phyloP scores from a whole-genome alignment of 2,113 vertebrate species.

The Chinchilla lanigera region DNA sequence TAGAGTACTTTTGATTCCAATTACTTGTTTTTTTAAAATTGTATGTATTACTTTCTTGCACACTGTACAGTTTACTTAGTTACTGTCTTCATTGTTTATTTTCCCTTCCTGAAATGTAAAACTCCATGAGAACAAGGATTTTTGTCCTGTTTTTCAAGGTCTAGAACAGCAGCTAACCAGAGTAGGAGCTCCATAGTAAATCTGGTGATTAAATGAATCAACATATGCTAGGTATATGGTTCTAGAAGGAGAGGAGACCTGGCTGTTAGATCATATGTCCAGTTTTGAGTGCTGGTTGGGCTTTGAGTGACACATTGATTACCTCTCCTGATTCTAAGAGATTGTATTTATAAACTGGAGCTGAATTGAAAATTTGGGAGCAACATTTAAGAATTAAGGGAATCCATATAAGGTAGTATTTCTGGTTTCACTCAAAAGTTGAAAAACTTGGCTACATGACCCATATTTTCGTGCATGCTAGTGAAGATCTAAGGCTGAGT shows the following conservation, averaged over 20 bases:
- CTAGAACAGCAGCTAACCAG: background rate
- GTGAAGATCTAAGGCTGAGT: background rate
- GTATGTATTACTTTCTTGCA: background rate
- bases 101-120: background rate
- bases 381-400: background rate
- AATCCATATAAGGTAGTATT: conserved; percentile 23
- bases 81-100: background rate
- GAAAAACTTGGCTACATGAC: background rate
- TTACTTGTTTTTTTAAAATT: background rate
- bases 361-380: background rate
- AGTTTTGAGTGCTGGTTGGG: background rate
- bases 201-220: background rate
- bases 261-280: background rate
- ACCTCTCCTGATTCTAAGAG: background rate
- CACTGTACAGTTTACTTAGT: background rate
- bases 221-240: background rate
- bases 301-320: background rate
- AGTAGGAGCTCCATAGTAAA: background rate
- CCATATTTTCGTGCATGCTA: background rate
- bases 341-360: background rate
- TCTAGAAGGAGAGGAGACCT: background rate
- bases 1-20: background rate
- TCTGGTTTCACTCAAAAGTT: background rate
- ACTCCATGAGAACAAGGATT: background rate
- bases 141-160: background rate